Percentiles rank a stretch among this genome's conserved stretches.
Conservation (phyloP, 2,797 vertebrate genomes). For the Scyliorhinus canicula region DNA sequence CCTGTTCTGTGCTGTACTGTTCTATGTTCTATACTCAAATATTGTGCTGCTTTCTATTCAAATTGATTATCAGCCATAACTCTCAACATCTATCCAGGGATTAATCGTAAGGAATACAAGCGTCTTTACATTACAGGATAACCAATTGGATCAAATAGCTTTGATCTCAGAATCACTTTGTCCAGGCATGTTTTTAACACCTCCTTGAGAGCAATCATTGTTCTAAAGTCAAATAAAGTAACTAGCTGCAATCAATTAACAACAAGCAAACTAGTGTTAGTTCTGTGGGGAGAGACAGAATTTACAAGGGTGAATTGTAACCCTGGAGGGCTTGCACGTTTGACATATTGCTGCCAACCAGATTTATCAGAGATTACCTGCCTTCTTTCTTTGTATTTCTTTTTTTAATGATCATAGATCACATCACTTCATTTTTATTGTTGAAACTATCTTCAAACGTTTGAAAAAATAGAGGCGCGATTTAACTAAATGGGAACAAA, state of each 20-base stretch:
- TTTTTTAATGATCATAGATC: neutral
- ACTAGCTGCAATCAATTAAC: neutral
- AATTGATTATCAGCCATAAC: neutral
- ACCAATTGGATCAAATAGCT: neutral
- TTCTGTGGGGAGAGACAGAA: neutral
- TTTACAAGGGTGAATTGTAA: constrained; percentile 22
- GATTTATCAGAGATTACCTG: neutral
- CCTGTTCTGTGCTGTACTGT: too few relatives aligned
- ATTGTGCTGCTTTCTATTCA: neutral
- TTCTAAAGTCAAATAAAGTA: constrained; percentile 19
- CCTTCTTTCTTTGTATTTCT: neutral
- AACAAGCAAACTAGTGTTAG: neutral
- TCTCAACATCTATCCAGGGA: neutral
- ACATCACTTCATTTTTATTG: neutral
- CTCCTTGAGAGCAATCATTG: neutral
- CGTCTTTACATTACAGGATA: neutral
- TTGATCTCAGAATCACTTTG: constrained; percentile 21
- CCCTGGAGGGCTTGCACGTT: neutral
- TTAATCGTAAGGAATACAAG: neutral
- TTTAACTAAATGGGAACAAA: too few relatives aligned
- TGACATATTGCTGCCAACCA: neutral
- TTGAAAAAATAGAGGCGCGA: neutral
- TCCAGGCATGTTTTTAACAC: constrained; percentile 18
- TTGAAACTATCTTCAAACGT: neutral
- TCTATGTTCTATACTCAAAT: too few relatives aligned